Percentiles rank a stretch among this genome's conserved stretches.
phyloP scores from a whole-genome alignment of 2,888 invertebrate genomes.

The Automeris io region DNA sequence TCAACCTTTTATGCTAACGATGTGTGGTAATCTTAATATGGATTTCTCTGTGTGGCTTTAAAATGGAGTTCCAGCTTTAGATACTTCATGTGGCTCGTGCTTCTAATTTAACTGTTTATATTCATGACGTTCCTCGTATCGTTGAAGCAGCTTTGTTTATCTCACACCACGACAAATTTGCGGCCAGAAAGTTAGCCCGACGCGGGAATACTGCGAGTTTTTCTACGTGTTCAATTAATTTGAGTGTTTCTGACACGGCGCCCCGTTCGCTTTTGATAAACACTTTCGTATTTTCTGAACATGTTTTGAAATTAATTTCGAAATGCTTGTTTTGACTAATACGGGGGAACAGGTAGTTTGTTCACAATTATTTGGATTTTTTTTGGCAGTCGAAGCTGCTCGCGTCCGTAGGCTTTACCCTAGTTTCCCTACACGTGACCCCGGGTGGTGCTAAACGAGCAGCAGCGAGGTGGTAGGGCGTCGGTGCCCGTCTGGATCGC shows the following conservation, averaged over 20 bases:
- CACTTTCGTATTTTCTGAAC: background rate
- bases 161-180: conserved; percentile 54
- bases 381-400: too few relatives aligned
- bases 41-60: too few relatives aligned
- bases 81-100: conserved; percentile 23
- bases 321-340: background rate
- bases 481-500: too few relatives aligned
- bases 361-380: too few relatives aligned
- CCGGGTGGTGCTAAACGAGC: too few relatives aligned
- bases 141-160: conserved; percentile 54
- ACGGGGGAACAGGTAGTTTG: too few relatives aligned
- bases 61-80: too few relatives aligned
- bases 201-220: conserved; percentile 15
- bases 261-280: conserved; percentile 4
- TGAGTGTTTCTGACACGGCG: conserved; percentile 2
- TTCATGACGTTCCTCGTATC: conserved; percentile 58
- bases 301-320: background rate
- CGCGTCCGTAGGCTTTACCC: too few relatives aligned
- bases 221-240: conserved; percentile 9
- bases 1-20: too few relatives aligned
- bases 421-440: too few relatives aligned
- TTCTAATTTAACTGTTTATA: conserved; percentile 71
- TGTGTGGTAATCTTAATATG: too few relatives aligned
- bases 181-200: conserved; percentile 44
- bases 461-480: too few relatives aligned